Base-by-base conservation (phyloP, 2,888 invertebrate species). In the Pilophorus perplexus region DNA sequence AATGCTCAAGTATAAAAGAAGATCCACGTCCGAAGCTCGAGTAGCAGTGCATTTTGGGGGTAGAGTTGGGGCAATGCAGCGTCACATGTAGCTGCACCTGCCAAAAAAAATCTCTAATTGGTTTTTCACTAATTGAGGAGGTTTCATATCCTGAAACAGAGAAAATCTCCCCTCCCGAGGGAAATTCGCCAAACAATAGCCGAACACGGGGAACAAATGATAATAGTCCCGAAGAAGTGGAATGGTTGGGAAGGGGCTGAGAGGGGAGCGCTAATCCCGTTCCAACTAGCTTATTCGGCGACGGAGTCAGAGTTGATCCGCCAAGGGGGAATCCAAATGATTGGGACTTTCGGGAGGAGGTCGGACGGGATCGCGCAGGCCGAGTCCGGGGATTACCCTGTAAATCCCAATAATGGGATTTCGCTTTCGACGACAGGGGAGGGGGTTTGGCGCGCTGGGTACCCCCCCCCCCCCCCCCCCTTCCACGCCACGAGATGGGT, bases 331-430 rank as follows among this genome's bases (percentile, higher is more conserved):
- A 28, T 55, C 38, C 55, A 37, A 37, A 55, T 55, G 55, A 55
- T 55, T 55, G 55, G 55, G 37, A 55, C 55, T 55, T 55, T 37
- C 8, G 55, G 27, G 6, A 16, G 16, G 16, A 12, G 52, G 4
- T 28, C 6, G 20, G 37, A 22, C 14, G 14, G 28, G 54, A 37
- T 6, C n/a, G 8, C 33, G 33, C 6, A 23, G 22, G 18, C 23
- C n/a, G 50, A 38, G 22, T 22, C 55, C 16, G 33, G 22, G 55
- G 55, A 33, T 55, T 55, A 55, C 33, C 55, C 55, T 38, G 55
- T 55, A 55, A 55, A 55, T 55, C 55, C 55, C 55, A 55, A 55
- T 55, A 55, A 55, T 55, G 55, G 55, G 55, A 55, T 55, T 55
- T 55, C 33, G 37, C 55, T 38, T 22, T n/a, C n/a, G n/a, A n/a